Evolutionary conservation across 1,140 invertebrate genomes (phyloP), one percentile per base, ranked within the genome.

Genomic region (Drosophila miranda): DNA sequence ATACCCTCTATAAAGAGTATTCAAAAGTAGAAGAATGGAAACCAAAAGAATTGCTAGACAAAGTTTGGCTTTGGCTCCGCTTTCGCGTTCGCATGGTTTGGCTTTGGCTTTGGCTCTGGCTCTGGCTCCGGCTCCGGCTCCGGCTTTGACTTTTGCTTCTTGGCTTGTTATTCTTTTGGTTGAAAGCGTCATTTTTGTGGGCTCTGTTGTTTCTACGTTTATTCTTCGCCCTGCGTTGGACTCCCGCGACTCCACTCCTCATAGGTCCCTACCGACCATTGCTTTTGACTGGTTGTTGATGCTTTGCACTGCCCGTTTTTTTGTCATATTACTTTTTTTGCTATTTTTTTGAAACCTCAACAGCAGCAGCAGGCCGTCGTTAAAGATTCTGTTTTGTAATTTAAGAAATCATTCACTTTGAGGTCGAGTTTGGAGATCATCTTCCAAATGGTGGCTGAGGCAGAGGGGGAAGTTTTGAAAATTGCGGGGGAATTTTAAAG

Each of bases 151-250:
- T 75, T 45, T 49, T 58, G 54, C 43, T 62, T 48, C n/a, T 59
- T 23, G 30, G 11, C 30, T 26, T 54, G 63, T 58, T 66, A 52
- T 73, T 72, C 43, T 64, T 83, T 68, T 71, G 77, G 56, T 55
- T 73, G 46, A 49, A 86, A 38, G 80, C 84, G 76, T 83, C 76
- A 80, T 76, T 86, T 76, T 73, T 84, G 79, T 76, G 80, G 80
- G 64, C 72, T 79, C 80, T 76, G 72, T 70, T 86, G 54, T 81
- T 76, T 51, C 46, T 68, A 50, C 54, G 70, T 54, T 66, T 75
- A 75, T 66, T 74, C 71, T 74, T 58, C 49, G 61, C 71, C 68
- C 52, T 28, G 21, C 49, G 46, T 53, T 43, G 28, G 46, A 21
- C 50, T 46, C 21, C 43, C 46, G 26, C 41, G 9, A 38, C 28